Evolutionary conservation across 92 coral and sea anemone species (phyloP).

Genomic region (Actinostola sp.): DNA sequence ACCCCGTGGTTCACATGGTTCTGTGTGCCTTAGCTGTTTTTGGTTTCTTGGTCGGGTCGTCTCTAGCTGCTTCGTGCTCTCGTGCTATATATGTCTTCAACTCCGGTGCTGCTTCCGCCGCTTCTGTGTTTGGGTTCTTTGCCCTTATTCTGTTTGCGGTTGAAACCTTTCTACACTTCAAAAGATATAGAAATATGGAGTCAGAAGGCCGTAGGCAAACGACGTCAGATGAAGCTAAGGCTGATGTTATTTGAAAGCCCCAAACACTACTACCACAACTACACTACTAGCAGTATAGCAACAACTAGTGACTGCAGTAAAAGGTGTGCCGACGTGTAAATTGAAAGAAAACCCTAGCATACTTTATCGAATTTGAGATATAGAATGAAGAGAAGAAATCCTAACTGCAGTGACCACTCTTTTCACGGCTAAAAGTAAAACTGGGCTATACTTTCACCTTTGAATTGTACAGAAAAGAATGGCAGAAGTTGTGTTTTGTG

Average conservation of each 20-base stretch:
- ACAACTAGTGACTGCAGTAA: too few species aligned
- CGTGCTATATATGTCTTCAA: slow-evolving; percentile 8
- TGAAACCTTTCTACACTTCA: slow-evolving; percentile 73
- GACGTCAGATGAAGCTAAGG: slow-evolving; percentile 28
- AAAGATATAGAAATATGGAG: slow-evolving; percentile 65
- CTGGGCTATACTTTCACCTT: too few species aligned
- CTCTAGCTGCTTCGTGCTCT: slow-evolving; percentile 66
- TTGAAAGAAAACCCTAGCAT: too few species aligned
- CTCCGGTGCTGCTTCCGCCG: slow-evolving; percentile 66
- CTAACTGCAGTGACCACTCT: too few species aligned
- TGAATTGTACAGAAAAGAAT: too few species aligned
- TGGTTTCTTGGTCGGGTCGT: slow-evolving; percentile 69
- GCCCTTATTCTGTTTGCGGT: slow-evolving; percentile 66
- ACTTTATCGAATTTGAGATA: too few species aligned
- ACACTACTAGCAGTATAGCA: too few species aligned
- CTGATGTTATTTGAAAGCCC: slow-evolving; percentile 34
- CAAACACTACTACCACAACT: too few species aligned
- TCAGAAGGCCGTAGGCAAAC: slow-evolving; percentile 68
- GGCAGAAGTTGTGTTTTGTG: too few species aligned
- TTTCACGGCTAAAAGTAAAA: too few species aligned
- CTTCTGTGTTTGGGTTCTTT: slow-evolving; percentile 78
- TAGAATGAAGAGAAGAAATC: too few species aligned
- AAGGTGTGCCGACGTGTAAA: too few species aligned
- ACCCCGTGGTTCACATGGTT: slow-evolving; percentile 62
- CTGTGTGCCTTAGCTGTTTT: slow-evolving; percentile 68